Evolutionary conservation across 2,888 invertebrate species (phyloP), one percentile per base, ranked within the genome.

Genomic region (Helleia helle): DNA sequence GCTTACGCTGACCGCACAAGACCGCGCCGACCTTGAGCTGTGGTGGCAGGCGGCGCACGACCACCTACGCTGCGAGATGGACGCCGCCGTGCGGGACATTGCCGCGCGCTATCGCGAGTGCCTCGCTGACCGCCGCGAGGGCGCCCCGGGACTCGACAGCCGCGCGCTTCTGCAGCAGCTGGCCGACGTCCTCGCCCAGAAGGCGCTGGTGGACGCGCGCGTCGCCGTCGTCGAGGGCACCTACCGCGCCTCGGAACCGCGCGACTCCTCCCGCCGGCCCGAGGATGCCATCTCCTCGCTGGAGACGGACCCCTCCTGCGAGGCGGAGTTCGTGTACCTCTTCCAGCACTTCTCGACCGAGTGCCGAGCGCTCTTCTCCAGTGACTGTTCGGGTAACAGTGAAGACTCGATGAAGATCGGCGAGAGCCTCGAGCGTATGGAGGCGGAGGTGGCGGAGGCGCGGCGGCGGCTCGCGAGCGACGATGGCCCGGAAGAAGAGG

Each of bases 11-110:
- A 87, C 88, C n/a, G 88, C 89, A 5, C 87, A 88, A 44, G 91
- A 92, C 62, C 87, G 90, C 47, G 87, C 91, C 2, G 89, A 89
- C 38, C 79, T 93, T 38, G 93, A 93, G 65, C 86, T 89, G 42
- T 93, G 93, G 89, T 89, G 91, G 50, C 91, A 91, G 61, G 88
- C 90, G 1, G 92, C 93, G 25, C 90, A 91, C 62, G 88, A 90
- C 56, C 88, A 88, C 47, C 75, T 94, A 48, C 88, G 90, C 48
- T 87, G 87, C 49, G 92, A 93, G 71, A 89, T 93, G 88, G 91
- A 92, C 55, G 84, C 86, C 41, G 90, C 90, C 42, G 89, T 91
- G 18, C 85, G 87, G 38, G 91, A 91, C 59, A 81, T 93, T 29
- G 90, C 90, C 2, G 86, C 81, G 36, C 86, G 88, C 44, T 92